Percentiles rank a stretch among this genome's conserved stretches.
phyloP scores from a whole-genome alignment of 1,140 invertebrate species.

The Oscheius sp. region DNA sequence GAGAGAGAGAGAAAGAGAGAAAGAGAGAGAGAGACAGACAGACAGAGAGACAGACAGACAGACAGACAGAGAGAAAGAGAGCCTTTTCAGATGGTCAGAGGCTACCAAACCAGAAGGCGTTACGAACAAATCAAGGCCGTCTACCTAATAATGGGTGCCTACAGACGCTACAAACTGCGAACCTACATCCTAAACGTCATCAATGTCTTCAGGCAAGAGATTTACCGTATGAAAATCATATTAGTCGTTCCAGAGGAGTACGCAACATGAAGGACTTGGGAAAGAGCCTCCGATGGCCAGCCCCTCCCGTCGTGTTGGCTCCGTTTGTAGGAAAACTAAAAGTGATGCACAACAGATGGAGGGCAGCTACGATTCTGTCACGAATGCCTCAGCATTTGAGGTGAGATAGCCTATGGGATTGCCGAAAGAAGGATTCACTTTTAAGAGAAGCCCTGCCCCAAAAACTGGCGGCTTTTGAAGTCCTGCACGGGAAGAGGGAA shows the following conservation, averaged over 20 bases:
- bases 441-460: constrained; percentile 70
- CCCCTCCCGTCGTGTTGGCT: constrained; percentile 71
- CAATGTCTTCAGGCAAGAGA: constrained; percentile 67
- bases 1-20: not conserved
- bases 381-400: constrained; percentile 78
- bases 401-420: constrained; percentile 61
- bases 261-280: constrained; percentile 70
- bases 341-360: constrained; percentile 75
- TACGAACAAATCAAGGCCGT: constrained; percentile 83
- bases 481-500: constrained; percentile 72
- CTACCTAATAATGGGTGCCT: constrained; percentile 76
- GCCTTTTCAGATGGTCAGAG: constrained; percentile 72
- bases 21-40: not conserved
- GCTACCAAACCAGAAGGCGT: constrained; percentile 73
- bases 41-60: not conserved
- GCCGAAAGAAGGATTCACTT: not conserved
- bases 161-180: constrained; percentile 78
- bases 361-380: constrained; percentile 79
- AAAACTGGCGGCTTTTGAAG: constrained; percentile 78
- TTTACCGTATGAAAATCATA: not conserved
- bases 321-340: constrained; percentile 64
- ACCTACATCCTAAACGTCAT: constrained; percentile 74
- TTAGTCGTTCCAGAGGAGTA: constrained; percentile 31
- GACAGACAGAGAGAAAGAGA: not conserved
- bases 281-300: constrained; percentile 77